Conservation (phyloP, 2,113 vertebrate genomes). For the Euleptes europaea region DNA sequence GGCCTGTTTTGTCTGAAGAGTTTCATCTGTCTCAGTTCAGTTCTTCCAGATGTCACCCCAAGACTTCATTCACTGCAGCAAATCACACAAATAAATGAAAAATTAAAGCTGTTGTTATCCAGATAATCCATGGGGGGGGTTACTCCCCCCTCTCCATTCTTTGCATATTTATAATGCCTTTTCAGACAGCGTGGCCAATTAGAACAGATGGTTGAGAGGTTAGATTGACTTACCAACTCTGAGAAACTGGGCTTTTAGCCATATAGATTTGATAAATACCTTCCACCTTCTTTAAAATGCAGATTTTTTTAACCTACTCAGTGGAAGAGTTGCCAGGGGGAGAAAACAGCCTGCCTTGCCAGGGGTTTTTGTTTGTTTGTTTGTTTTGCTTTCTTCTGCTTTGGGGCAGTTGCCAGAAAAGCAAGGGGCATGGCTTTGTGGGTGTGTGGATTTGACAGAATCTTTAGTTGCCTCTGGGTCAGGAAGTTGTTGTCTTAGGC, state of each 20-base stretch:
- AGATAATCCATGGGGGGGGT: constrained; percentile 31
- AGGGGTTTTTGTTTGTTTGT: too few relatives aligned
- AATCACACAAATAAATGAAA: constrained; percentile 81
- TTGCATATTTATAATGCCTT: constrained; percentile 56
- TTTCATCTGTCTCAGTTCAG: constrained; percentile 43
- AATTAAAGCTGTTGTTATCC: constrained; percentile 76
- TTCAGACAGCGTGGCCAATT: constrained; percentile 53
- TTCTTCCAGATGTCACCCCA: constrained; percentile 60
- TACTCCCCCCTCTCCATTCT: neutral
- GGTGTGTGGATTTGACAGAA: neutral
- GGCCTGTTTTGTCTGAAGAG: neutral
- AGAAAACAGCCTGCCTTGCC: neutral
- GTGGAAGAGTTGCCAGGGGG: neutral
- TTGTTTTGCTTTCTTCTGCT: too few relatives aligned
- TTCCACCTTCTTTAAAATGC: neutral
- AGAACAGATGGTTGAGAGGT: constrained; percentile 72
- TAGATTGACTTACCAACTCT: constrained; percentile 56
- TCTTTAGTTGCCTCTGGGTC: too few relatives aligned
- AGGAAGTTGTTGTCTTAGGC: too few relatives aligned
- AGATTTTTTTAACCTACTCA: neutral
- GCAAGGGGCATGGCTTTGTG: neutral
- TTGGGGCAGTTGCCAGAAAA: neutral
- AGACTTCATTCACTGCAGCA: constrained; percentile 56
- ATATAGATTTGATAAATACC: constrained; percentile 26
- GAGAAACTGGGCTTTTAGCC: constrained; percentile 53